phyloP scores from a whole-genome alignment of 2,888 invertebrate genomes.

The Fabriciana adippe region DNA sequence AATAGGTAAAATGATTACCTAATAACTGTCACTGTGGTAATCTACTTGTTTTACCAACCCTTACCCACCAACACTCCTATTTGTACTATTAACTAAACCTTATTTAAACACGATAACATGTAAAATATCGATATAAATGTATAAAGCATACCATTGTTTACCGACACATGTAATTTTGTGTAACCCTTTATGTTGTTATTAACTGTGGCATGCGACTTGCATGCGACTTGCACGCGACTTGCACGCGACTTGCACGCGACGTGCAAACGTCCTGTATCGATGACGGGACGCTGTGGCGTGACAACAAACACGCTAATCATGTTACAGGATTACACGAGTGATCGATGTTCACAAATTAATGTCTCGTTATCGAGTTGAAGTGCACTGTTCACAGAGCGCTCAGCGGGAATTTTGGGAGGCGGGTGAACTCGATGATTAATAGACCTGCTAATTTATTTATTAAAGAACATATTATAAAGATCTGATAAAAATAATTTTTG shows the following conservation, averaged over 20 bases:
- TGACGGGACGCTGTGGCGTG: slow-evolving; percentile 36
- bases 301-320: slow-evolving; percentile 49
- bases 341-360: slow-evolving; percentile 53
- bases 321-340: slow-evolving; percentile 49
- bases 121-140: slow-evolving; percentile 11
- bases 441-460: too few species aligned
- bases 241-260: slow-evolving; percentile 42
- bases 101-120: slow-evolving; percentile 31
- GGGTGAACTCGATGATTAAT: too few species aligned
- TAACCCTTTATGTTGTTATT: slow-evolving; percentile 44
- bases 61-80: slow-evolving; percentile 6
- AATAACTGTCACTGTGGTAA: too few species aligned
- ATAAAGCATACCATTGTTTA: slow-evolving; percentile 35
- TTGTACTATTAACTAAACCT: slow-evolving; percentile 27
- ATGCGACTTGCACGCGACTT: slow-evolving; percentile 37
- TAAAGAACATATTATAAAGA: too few species aligned
- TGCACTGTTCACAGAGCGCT: not conserved
- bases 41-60: slow-evolving; percentile 12
- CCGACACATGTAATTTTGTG: slow-evolving; percentile 38
- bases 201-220: slow-evolving; percentile 39
- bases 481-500: too few species aligned
- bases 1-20: too few species aligned
- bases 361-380: slow-evolving; percentile 44
- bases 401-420: too few species aligned
- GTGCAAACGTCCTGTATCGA: slow-evolving; percentile 11